Percentiles rank a stretch among this genome's conserved stretches.
Conservation (phyloP, 2,888 invertebrate genomes). For the Drosophila mercatorum region DNA sequence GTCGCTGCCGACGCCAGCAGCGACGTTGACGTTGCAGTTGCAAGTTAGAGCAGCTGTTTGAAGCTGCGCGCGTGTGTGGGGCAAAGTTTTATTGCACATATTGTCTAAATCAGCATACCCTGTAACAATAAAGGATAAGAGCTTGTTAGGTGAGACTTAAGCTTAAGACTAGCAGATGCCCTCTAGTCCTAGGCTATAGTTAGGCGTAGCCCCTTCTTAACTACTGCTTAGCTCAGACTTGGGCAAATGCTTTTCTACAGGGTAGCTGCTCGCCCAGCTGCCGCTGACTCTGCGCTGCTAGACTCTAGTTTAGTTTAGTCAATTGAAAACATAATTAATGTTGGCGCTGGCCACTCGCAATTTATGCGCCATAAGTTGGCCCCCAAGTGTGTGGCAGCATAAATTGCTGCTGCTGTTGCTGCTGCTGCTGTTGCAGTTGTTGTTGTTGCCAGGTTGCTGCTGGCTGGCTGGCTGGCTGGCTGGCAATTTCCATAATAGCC, state of each 20-base stretch:
- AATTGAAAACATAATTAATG: slow-evolving; percentile 78
- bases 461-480: slow-evolving; percentile 28
- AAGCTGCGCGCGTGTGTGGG: slow-evolving; percentile 5
- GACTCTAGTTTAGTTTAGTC: slow-evolving; percentile 44
- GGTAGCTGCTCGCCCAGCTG: neutral
- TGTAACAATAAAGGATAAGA: neutral
- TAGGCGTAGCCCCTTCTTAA: too few species aligned
- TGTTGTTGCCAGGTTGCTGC: slow-evolving; percentile 5
- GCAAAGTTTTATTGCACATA: slow-evolving; percentile 77
- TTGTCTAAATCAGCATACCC: slow-evolving; percentile 71
- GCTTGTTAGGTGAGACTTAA: too few species aligned
- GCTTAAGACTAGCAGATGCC: too few species aligned
- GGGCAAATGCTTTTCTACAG: neutral
- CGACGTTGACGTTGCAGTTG: slow-evolving; percentile 45
- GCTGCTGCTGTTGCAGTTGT: slow-evolving; percentile 4
- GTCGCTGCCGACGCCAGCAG: neutral
- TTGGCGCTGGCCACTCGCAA: slow-evolving; percentile 53
- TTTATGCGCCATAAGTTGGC: slow-evolving; percentile 75
- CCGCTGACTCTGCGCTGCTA: slow-evolving; percentile 1
- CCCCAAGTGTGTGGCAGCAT: slow-evolving; percentile 75
- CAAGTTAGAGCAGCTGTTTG: slow-evolving; percentile 45
- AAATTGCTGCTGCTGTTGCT: slow-evolving; percentile 47
- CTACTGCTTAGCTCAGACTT: too few species aligned
- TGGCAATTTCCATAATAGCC: slow-evolving; percentile 72
- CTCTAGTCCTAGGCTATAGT: too few species aligned